Conservation (phyloP, 2,797 vertebrate species). For the Tangara arthus region DNA sequence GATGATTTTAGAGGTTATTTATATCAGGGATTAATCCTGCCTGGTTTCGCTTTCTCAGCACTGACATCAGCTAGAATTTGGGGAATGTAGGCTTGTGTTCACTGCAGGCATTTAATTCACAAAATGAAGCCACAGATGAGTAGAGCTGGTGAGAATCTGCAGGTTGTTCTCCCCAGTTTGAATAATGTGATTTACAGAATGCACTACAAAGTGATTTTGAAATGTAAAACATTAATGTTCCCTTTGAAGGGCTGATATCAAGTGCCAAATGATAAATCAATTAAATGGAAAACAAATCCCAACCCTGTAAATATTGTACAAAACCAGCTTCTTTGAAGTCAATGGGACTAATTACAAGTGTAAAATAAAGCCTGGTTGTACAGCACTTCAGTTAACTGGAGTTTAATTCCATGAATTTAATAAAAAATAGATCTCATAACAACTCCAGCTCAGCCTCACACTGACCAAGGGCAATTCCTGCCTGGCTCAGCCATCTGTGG, state of each 20-base stretch:
- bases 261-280: constrained; percentile 42
- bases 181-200: not conserved
- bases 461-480: not conserved
- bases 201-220: constrained; percentile 34
- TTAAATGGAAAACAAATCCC: constrained; percentile 42
- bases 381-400: not conserved
- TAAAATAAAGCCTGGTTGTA: not conserved
- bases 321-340: constrained; percentile 39
- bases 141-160: not conserved
- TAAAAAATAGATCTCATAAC: not conserved
- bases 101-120: not conserved
- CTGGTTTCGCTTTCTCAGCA: constrained; percentile 32
- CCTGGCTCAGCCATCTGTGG: not conserved
- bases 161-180: not conserved
- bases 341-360: constrained; percentile 28
- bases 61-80: constrained; percentile 16
- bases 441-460: not conserved
- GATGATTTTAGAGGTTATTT: constrained; percentile 5
- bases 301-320: not conserved
- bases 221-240: constrained; percentile 35
- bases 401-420: not conserved
- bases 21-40: not conserved
- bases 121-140: constrained; percentile 1
- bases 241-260: constrained; percentile 31
- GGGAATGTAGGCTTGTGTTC: not conserved